Evolutionary conservation across 2,113 vertebrate genomes (phyloP).

Genomic region (Pedionomus torquatus): DNA sequence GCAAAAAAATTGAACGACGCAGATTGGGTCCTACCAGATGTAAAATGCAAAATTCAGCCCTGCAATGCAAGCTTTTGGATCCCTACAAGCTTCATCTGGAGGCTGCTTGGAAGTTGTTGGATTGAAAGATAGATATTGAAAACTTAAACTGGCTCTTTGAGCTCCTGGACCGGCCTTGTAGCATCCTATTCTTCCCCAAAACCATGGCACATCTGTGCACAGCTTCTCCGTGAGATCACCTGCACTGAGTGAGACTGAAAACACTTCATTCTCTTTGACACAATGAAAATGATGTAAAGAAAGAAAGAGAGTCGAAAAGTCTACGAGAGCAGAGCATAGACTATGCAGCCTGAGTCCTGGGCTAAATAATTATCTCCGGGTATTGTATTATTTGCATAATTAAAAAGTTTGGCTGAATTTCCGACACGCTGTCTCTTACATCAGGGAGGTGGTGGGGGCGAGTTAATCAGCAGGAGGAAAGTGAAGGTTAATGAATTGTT

Average conservation of each 20-base stretch:
- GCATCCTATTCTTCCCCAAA: not conserved
- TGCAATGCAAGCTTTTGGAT: not conserved
- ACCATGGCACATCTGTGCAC: not conserved
- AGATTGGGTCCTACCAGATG: not conserved
- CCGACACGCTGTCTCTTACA: conserved; percentile 31
- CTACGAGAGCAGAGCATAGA: conserved; percentile 14
- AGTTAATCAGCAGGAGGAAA: conserved; percentile 73
- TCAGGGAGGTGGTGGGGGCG: conserved; percentile 20
- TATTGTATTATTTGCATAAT: conserved; percentile 73
- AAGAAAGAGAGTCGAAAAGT: conserved; percentile 2
- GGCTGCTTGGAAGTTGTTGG: not conserved
- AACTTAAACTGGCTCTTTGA: not conserved
- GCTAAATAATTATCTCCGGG: conserved; percentile 63
- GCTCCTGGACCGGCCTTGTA: not conserved
- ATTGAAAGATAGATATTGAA: not conserved
- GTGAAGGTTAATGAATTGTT: conserved; percentile 77
- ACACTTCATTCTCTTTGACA: conserved; percentile 71
- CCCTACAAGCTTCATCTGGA: not conserved
- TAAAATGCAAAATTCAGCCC: not conserved
- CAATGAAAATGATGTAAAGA: conserved; percentile 1
- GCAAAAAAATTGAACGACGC: not conserved
- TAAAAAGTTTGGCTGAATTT: conserved; percentile 68
- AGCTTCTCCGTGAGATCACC: conserved; percentile 14
- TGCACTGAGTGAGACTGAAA: not conserved
- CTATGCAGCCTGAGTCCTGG: conserved; percentile 31